Evolutionary conservation across 1,140 invertebrate genomes (phyloP).

Genomic region (Halyomorpha halys): DNA sequence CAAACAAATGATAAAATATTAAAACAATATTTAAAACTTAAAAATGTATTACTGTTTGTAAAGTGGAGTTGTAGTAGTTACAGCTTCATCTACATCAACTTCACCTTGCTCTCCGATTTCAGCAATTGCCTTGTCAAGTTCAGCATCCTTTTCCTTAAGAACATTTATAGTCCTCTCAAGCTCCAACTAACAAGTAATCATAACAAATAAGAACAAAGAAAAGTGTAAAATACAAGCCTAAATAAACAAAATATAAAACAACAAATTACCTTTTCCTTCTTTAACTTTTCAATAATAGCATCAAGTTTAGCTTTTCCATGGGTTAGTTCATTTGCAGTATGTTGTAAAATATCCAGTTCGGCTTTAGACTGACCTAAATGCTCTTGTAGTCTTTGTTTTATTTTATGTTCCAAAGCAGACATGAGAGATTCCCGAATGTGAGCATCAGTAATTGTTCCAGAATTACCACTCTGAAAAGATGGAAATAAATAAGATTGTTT

Average conservation of each 20-base stretch:
- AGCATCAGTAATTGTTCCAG: conserved; percentile 84
- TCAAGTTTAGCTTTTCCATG: conserved; percentile 77
- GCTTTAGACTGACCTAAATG: conserved; percentile 80
- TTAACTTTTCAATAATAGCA: conserved; percentile 66
- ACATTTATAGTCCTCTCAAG: conserved; percentile 75
- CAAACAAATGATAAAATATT: neutral
- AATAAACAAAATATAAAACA: conserved; percentile 15
- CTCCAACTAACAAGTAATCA: conserved; percentile 43
- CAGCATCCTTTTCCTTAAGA: conserved; percentile 73
- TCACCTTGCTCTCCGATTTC: conserved; percentile 65
- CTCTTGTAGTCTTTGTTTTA: conserved; percentile 75
- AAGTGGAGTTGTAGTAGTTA: conserved; percentile 88
- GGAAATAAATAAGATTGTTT: neutral
- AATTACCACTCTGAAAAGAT: conserved; percentile 16
- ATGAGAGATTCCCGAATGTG: conserved; percentile 88
- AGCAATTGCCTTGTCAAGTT: conserved; percentile 70
- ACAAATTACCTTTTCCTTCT: conserved; percentile 61
- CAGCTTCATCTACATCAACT: conserved; percentile 91
- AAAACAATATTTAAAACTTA: neutral
- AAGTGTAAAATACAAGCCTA: no score
- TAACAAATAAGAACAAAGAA: neutral
- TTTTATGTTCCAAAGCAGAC: conserved; percentile 89
- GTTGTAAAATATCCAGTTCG: conserved; percentile 79
- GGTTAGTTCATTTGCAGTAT: conserved; percentile 78
- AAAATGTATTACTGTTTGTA: conserved; percentile 69